Base-by-base conservation (phyloP, 2,113 vertebrate genomes). In the Collichthys lucidus region DNA sequence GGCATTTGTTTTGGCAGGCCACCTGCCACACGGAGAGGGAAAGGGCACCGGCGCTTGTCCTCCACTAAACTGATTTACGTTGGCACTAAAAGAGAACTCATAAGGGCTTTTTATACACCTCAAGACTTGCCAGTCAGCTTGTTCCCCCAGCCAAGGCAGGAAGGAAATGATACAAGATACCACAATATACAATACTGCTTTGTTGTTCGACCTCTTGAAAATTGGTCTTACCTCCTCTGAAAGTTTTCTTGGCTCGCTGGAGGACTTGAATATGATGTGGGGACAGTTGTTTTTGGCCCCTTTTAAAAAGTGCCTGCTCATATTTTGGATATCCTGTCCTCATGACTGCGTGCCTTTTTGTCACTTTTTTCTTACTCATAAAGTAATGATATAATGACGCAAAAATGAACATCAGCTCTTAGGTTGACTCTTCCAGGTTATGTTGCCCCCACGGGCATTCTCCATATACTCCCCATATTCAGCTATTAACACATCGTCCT, bases 51-150 rank as follows among this genome's bases (percentile, higher is more conserved):
- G 69, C 60, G 15, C 80, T 89, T 83, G 84, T 86, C 86, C 81
- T 88, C 84, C 73, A 70, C 80, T 74, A 85, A 77, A 86, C 85
- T 87, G 91, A 93, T 90, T 92, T 87, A 92, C 70, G 65, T 84
- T 87, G 91, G 85, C 86, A 77, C 74, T 86, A 83, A 91, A 91
- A 79, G 70, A 63, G 72, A 78, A 85, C 70, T 89, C 86, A 66
- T 86, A 62, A 70, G 75, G 69, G 59, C 81, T 90, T 91, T 90
- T 87, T 80, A 85, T 86, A 74, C 9, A 12, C 55, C 68, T 56
- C 4, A 67, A 59, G 78, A 78, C 57, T 70, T 81, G 74, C 80
- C 84, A 79, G 88, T 83, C 82, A 59, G 71, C 89, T 75, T 74
- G 69, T 77, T 82, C 78, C 35, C 14, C 15, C n/a, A 20, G 86